These are phyloP conservation scores for Corythoichthys intestinalis DNA, from an alignment of 2,113 vertebrate species.

Conservation along the genomic window DNA sequence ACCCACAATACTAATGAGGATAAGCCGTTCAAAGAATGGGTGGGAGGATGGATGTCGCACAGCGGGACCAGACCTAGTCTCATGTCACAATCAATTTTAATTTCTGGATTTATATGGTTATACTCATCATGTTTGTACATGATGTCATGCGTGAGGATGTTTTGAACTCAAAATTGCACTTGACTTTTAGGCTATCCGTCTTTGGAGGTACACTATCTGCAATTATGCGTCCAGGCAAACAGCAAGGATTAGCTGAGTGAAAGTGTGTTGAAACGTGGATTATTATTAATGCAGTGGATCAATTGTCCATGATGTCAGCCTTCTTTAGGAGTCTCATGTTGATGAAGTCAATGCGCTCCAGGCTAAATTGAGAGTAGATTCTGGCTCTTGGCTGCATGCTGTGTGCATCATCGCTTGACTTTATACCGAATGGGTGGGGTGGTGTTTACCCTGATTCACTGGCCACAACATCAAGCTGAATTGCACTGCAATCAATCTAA, in stretches of 20 bases:
- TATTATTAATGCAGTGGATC: conserved; percentile 28
- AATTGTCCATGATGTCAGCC: conserved; percentile 50
- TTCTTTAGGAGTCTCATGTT: conserved; percentile 45
- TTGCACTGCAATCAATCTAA: neutral
- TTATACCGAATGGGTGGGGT: neutral
- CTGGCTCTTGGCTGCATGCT: conserved; percentile 14
- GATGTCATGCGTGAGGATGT: neutral
- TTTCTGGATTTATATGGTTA: no score
- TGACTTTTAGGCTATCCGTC: neutral
- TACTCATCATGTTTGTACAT: no score
- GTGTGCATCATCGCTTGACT: conserved; percentile 21
- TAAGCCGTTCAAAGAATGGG: neutral
- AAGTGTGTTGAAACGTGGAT: conserved; percentile 37
- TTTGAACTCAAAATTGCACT: neutral
- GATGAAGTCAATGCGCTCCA: conserved; percentile 61
- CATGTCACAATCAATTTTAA: no score
- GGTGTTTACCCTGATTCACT: neutral
- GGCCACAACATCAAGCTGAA: neutral
- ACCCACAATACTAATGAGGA: neutral
- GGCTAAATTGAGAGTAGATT: conserved; percentile 43
- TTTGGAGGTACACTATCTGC: neutral
- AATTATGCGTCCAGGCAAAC: conserved; percentile 7
- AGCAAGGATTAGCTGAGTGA: conserved; percentile 17
- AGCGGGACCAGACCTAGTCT: no score
- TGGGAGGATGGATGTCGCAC: neutral